A percentile compares a stretch with the other conserved stretches of the same genome.
These are phyloP conservation scores for Ptycholaimellus sp. DNA, from an alignment of 2,888 invertebrate genomes.

Conservation along the genomic window DNA sequence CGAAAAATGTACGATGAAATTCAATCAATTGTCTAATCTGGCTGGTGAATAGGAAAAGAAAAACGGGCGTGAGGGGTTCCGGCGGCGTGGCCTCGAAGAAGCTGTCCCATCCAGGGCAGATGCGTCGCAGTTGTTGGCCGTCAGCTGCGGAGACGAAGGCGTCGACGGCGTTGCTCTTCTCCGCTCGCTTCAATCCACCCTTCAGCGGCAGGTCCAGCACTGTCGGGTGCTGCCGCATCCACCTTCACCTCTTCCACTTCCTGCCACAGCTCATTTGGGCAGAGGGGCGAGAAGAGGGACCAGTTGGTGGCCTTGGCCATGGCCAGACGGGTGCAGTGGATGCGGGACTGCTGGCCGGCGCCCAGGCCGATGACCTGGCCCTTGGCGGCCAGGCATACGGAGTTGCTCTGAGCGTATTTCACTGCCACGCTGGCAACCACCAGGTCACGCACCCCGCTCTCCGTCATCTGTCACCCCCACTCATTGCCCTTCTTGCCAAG, in stretches of 20 bases:
- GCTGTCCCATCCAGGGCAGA: constrained; percentile 11
- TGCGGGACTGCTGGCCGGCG: constrained; percentile 93
- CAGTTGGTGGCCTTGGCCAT: constrained; percentile 91
- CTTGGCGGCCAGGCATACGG: constrained; percentile 79
- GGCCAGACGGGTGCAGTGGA: constrained; percentile 87
- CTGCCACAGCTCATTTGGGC: neutral
- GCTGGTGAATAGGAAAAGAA: neutral
- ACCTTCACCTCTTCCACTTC: constrained; percentile 34
- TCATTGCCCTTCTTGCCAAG: neutral
- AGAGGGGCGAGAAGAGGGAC: constrained; percentile 29
- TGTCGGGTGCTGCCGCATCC: constrained; percentile 72
- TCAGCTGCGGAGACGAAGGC: constrained; percentile 16
- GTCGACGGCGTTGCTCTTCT: constrained; percentile 80
- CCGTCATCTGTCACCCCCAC: constrained; percentile 37
- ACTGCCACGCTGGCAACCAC: constrained; percentile 82
- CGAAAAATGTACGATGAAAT: neutral
- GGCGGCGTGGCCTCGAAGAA: constrained; percentile 21
- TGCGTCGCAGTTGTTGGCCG: constrained; percentile 15
- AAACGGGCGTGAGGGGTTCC: constrained; percentile 19
- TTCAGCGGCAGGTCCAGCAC: constrained; percentile 60
- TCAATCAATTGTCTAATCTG: neutral
- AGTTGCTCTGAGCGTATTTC: constrained; percentile 94
- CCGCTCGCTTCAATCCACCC: constrained; percentile 58
- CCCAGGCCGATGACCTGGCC: constrained; percentile 77
- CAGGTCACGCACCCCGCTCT: constrained; percentile 56